A percentile compares a stretch with the other conserved stretches of the same genome.
These are phyloP conservation scores for Xenopus borealis DNA, from an alignment of 2,113 vertebrate species.

Conservation along the genomic window DNA sequence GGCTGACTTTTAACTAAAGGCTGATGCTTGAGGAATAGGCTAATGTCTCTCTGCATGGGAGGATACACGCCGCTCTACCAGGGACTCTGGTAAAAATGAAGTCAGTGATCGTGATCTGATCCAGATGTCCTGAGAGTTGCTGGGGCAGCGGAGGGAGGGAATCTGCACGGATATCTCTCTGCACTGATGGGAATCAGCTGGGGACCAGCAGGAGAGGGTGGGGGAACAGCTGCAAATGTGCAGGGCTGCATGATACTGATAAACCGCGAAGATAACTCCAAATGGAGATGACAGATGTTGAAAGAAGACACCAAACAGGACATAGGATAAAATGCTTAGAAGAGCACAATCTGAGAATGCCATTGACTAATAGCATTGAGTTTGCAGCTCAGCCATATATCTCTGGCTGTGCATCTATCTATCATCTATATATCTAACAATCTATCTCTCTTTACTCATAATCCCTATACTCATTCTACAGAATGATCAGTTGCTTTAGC, in stretches of 20 bases:
- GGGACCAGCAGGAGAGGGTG: slow-evolving; percentile 72
- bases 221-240: slow-evolving; percentile 69
- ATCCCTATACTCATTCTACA: too few species aligned
- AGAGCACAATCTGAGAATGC: slow-evolving; percentile 46
- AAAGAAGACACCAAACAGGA: slow-evolving; percentile 60
- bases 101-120: slow-evolving; percentile 84
- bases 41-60: slow-evolving; percentile 50
- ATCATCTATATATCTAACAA: slow-evolving; percentile 5
- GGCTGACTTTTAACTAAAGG: slow-evolving; percentile 50
- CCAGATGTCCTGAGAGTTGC: slow-evolving; percentile 86
- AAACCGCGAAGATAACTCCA: slow-evolving; percentile 64
- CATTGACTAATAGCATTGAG: slow-evolving; percentile 49
- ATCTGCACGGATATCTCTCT: slow-evolving; percentile 84
- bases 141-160: slow-evolving; percentile 76
- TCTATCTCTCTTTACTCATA: not conserved
- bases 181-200: slow-evolving; percentile 83
- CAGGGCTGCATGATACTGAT: slow-evolving; percentile 71
- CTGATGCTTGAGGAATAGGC: slow-evolving; percentile 41
- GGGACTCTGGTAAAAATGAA: slow-evolving; percentile 74
- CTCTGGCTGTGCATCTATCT: too few species aligned
- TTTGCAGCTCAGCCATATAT: not conserved
- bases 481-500: too few species aligned
- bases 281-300: slow-evolving; percentile 63
- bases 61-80: slow-evolving; percentile 67
- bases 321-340: slow-evolving; percentile 51